These are phyloP conservation scores for Rhizomys pruinosus DNA, from an alignment of 2,113 vertebrate species.

Conservation along the genomic window DNA sequence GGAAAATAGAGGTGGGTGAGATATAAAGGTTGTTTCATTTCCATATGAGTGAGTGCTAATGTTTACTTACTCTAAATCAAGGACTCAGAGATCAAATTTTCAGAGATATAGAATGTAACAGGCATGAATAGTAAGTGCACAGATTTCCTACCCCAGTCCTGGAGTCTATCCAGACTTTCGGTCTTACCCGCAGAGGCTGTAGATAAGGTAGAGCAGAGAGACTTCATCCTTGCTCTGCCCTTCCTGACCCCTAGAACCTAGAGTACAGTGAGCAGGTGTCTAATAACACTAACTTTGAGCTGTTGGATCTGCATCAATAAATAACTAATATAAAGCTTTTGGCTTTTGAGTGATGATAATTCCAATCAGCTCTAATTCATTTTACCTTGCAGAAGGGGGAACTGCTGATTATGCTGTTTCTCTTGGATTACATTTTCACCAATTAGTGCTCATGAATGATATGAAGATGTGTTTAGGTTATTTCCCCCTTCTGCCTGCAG, in stretches of 20 bases:
- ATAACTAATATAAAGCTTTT: background rate
- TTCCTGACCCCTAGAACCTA: background rate
- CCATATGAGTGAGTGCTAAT: background rate
- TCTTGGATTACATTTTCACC: background rate
- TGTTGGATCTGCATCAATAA: background rate
- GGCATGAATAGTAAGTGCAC: background rate
- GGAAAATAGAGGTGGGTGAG: background rate
- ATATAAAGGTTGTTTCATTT: background rate
- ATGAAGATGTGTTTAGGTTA: conserved; percentile 27
- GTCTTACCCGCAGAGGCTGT: background rate
- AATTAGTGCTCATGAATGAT: conserved; percentile 34
- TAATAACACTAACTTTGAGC: background rate
- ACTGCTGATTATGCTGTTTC: conserved; percentile 4
- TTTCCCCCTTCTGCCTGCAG: background rate
- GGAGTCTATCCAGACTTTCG: background rate
- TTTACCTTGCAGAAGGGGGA: background rate
- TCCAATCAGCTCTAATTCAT: conserved; percentile 10
- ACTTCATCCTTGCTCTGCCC: background rate
- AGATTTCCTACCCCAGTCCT: background rate
- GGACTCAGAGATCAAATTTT: background rate
- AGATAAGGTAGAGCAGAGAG: background rate
- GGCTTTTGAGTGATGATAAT: background rate
- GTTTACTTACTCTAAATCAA: background rate
- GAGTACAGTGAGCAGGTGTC: background rate
- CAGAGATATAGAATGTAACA: background rate